Base-by-base conservation (phyloP, 2,888 invertebrate species). In the Erebia ligea region DNA sequence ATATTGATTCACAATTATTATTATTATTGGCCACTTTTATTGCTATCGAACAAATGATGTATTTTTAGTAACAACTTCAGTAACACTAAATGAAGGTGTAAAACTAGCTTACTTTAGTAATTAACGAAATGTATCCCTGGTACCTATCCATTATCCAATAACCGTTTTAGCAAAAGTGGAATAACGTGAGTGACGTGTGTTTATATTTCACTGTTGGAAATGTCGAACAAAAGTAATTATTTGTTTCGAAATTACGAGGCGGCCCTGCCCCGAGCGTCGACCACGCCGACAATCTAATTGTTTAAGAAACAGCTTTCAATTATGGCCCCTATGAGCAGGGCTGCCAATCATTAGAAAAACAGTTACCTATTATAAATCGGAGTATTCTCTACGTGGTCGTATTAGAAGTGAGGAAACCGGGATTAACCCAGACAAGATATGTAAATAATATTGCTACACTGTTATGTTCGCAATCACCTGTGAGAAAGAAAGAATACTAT, bases 301-400 rank as follows among this genome's bases (percentile, higher is more conserved):
- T 86, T 82, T 81, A 81, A 84, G 81, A 83, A 86, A 85, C 83
- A 78, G 80, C 83, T 84, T 87, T 86, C 84, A 86, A 86, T 87
- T 86, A 86, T 79, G 80, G 17, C 34, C 48, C 54, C 66, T 59
- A 59, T 52, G 42, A 3, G n/a, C 17, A 67, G 56, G 66, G 66
- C 19, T 42, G 42, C n/a, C 56, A 66, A 10, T 8, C n/a, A 11
- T 64, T 11, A 11, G 52, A 40, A 64, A 15, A 21, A 25, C 25
- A 54, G 17, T 45, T 2, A 2, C 54, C 2, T 19, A 54, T 52
- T 2, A 8, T 1, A 8, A n/a, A 21, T 57, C 11, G 13, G 17
- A 57, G 25, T 21, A 25, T 13, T 19, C 1, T 13, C 25, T 25
- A 56, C 21, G 21, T 21, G 21, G 21, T 57, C 13, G 25, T 9